Evolutionary conservation across 1,140 invertebrate genomes (phyloP).

Genomic region (Neodiprion pinetum): DNA sequence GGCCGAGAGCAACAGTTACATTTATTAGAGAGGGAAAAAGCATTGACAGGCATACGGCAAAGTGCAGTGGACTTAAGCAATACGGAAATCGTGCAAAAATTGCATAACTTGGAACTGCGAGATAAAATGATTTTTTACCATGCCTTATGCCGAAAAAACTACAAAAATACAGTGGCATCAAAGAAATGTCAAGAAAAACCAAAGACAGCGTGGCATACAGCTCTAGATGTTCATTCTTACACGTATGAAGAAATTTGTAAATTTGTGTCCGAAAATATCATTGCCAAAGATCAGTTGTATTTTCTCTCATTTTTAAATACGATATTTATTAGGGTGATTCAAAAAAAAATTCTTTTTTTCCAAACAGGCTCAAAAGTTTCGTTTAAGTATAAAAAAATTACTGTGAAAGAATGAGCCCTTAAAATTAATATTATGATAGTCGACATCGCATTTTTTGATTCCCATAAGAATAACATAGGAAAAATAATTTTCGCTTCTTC

Average conservation of each 20-base stretch:
- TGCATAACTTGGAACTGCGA: slow-evolving; percentile 7
- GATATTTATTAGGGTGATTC: slow-evolving; percentile 7
- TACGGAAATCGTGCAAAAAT: slow-evolving; percentile 9
- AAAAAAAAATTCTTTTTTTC: too few species aligned
- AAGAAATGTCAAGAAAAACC: not conserved
- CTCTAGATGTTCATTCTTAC: slow-evolving; percentile 10
- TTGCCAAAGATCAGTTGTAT: slow-evolving; percentile 11
- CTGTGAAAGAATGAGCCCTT: too few species aligned
- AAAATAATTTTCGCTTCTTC: too few species aligned
- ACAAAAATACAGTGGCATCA: slow-evolving; percentile 8
- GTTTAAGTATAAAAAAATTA: too few species aligned
- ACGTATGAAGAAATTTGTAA: slow-evolving; percentile 16
- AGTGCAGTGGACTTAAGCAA: not conserved
- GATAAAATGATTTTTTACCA: slow-evolving; percentile 16
- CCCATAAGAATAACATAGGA: too few species aligned
- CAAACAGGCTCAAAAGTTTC: too few species aligned
- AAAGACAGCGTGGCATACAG: slow-evolving; percentile 19
- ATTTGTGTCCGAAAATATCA: slow-evolving; percentile 15
- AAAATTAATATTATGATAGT: too few species aligned
- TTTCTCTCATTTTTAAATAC: slow-evolving; percentile 18
- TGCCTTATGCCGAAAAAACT: slow-evolving; percentile 9
- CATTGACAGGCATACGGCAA: not conserved
- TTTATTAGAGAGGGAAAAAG: slow-evolving; percentile 6
- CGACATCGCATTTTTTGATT: too few species aligned
- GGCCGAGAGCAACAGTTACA: slow-evolving; percentile 17